Evolutionary conservation across 2,113 vertebrate genomes (phyloP), one percentile per base, ranked within the genome.

Genomic region (Heteronetta atricapilla): DNA sequence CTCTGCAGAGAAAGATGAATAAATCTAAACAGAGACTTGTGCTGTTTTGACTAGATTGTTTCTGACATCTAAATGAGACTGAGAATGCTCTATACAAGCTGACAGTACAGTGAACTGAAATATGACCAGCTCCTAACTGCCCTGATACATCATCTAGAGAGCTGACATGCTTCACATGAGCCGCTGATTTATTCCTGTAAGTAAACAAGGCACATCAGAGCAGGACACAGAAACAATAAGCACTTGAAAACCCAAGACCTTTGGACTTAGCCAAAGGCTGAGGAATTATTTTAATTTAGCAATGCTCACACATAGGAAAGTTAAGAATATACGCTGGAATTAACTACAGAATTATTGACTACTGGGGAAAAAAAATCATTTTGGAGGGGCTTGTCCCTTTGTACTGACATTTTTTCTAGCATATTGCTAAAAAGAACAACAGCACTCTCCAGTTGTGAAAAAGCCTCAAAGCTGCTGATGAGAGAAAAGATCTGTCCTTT

Each of bases 161-260:
- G 73, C 89, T 64, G 77, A 89, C 88, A 38, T 11, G 52, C 74
- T 86, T 93, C 86, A 86, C 77, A 75, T 23, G 83, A 89, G 81
- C 69, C 81, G 8, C 56, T 64, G 90, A 94, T 96, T 95, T 95
- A 94, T 92, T 92, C 84, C 84, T 0, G 0, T 73, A 69, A 84
- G 89, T 83, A 95, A 96, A 93, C 53, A 87, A 82, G 75, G n/a
- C 69, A 58, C 84, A 66, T 82, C 60, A 76, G 74, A 85, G 62
- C 70, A 75, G 77, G 48, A 75, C 87, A 76, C 13, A 40, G 53
- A 29, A 84, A 93, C 81, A 79, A 33, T 22, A 44, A 92, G 44
- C 74, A 82, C 89, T 76, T 93, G 84, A 92, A 79, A 96, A 84
- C 62, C 42, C 58, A 62, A 66, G 62, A 90, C 66, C 60, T 94